These are phyloP conservation scores for Capricornis sumatraensis DNA, from an alignment of 2,113 vertebrate genomes.

Conservation along the genomic window DNA sequence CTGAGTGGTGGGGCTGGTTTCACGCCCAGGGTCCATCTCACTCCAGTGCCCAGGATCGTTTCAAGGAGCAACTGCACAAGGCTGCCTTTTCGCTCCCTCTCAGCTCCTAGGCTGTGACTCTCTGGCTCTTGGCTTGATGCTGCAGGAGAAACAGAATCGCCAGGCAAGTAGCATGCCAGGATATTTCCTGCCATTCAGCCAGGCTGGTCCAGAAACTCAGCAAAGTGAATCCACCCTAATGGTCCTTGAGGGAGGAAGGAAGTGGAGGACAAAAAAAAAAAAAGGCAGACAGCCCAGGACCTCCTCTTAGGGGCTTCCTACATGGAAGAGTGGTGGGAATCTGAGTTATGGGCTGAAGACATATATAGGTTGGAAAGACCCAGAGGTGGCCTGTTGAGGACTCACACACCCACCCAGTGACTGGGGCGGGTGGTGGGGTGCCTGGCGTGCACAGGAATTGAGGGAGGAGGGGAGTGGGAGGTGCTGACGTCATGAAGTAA, in stretches of 20 bases:
- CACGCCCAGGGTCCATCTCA: background rate
- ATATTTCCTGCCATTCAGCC: conserved; percentile 35
- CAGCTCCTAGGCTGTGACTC: background rate
- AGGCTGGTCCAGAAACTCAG: background rate
- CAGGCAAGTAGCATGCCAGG: background rate
- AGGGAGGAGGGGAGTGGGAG: too few relatives aligned
- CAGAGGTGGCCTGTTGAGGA: background rate
- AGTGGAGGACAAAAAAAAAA: background rate
- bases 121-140: background rate
- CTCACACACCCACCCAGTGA: background rate
- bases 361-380: background rate
- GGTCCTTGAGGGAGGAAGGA: conserved; percentile 41
- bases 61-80: background rate
- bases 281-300: background rate
- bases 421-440: background rate
- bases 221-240: background rate
- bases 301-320: background rate
- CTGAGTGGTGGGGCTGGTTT: background rate
- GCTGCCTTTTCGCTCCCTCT: background rate
- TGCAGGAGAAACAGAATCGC: background rate
- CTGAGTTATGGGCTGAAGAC: background rate
- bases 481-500: background rate
- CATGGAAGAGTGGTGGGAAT: background rate
- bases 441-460: background rate
- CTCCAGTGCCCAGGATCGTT: background rate